These are phyloP conservation scores for Tupiocoris notatus DNA, from an alignment of 2,888 invertebrate species.

Conservation along the genomic window DNA sequence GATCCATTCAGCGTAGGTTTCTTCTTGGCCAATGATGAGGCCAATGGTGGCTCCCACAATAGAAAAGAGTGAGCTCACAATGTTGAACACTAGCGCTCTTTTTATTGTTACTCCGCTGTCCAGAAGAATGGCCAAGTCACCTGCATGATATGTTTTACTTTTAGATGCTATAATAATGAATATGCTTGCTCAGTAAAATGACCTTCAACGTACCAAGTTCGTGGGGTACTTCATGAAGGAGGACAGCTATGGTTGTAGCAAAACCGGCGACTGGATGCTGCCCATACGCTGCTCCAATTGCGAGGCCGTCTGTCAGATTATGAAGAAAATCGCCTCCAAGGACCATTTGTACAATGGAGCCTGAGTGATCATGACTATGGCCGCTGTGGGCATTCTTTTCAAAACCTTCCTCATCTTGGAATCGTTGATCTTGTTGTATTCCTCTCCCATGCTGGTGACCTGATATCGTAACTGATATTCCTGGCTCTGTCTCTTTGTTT, in stretches of 20 bases:
- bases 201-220: constrained; percentile 62
- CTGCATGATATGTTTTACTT: constrained; percentile 52
- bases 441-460: neutral
- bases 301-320: constrained; percentile 75
- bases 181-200: too few relatives aligned
- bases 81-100: constrained; percentile 70
- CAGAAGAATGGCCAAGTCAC: constrained; percentile 74
- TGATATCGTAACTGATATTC: neutral
- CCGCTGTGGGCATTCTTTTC: neutral
- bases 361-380: constrained; percentile 15
- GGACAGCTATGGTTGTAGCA: constrained; percentile 73
- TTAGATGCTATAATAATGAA: too few relatives aligned
- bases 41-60: constrained; percentile 74
- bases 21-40: constrained; percentile 67
- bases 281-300: constrained; percentile 76
- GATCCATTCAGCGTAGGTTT: constrained; percentile 70
- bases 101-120: constrained; percentile 71
- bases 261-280: constrained; percentile 70
- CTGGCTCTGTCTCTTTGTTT: neutral
- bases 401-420: neutral
- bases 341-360: constrained; percentile 60
- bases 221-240: constrained; percentile 78
- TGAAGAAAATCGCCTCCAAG: constrained; percentile 76
- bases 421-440: neutral
- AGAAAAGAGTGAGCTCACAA: constrained; percentile 71